Conservation (phyloP, 2,888 invertebrate genomes). For the Endotricha flammealis region DNA sequence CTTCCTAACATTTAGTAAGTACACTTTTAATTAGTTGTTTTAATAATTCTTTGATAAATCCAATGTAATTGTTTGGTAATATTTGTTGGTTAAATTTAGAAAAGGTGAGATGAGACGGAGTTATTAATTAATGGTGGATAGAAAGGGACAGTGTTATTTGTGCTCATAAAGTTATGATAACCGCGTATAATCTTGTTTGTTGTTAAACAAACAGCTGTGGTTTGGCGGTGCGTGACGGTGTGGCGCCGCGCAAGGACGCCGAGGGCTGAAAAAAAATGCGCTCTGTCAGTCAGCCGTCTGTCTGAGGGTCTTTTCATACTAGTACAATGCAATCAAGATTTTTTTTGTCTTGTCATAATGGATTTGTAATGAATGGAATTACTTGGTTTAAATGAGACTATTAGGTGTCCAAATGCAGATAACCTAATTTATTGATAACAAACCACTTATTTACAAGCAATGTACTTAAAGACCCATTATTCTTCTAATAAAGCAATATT, state of each 20-base stretch:
- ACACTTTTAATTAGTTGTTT: neutral
- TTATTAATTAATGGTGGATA: neutral
- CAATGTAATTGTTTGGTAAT: neutral
- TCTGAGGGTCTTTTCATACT: slow-evolving; percentile 31
- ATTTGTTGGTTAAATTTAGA: slow-evolving; percentile 1
- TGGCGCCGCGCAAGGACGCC: slow-evolving; percentile 56
- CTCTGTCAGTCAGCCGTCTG: slow-evolving; percentile 28
- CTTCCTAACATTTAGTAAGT: neutral
- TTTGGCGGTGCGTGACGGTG: slow-evolving; percentile 48
- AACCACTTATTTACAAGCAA: no score
- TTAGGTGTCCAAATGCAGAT: no score
- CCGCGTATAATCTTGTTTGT: slow-evolving; percentile 41
- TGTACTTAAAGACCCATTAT: no score
- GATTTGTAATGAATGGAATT: no score
- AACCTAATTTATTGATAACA: no score
- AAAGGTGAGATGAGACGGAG: slow-evolving; percentile 2
- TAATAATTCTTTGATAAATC: neutral
- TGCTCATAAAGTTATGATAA: slow-evolving; percentile 9
- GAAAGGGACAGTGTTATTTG: neutral
- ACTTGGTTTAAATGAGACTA: no score
- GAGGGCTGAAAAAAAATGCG: slow-evolving; percentile 39
- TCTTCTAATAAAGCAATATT: no score
- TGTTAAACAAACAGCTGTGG: slow-evolving; percentile 62
- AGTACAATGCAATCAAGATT: slow-evolving; percentile 25
- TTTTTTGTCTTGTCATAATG: no score